A percentile compares a stretch with the other conserved stretches of the same genome.
Conservation (phyloP, 1,140 invertebrate species). For the Andricus grossulariae region DNA sequence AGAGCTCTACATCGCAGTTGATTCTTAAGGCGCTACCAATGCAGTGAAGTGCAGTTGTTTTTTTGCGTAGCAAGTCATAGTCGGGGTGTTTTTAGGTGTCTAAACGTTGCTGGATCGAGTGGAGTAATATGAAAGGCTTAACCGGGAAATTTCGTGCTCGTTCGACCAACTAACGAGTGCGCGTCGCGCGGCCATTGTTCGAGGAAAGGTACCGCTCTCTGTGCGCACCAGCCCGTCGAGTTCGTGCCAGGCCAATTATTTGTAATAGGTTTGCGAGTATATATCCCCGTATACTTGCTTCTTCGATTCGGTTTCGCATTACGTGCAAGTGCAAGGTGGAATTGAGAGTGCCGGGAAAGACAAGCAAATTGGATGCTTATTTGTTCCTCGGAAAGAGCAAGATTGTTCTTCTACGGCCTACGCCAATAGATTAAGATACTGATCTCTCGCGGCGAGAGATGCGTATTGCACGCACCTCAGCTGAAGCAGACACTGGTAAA, state of each 20-base stretch:
- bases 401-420: neutral
- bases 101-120: conserved; percentile 23
- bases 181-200: conserved; percentile 51
- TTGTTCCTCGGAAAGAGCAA: neutral
- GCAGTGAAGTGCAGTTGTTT: conserved; percentile 4
- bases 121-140: conserved; percentile 41
- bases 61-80: neutral
- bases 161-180: conserved; percentile 42
- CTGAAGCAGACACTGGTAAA: neutral
- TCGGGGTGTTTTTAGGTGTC: conserved; percentile 1
- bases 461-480: neutral
- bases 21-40: neutral
- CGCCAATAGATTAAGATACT: neutral
- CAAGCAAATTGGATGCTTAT: neutral
- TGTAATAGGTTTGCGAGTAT: conserved; percentile 30
- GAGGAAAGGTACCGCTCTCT: conserved; percentile 32
- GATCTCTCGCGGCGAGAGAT: neutral
- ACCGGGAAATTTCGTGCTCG: conserved; percentile 44
- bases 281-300: neutral
- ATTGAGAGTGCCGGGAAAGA: conserved; percentile 40
- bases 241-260: conserved; percentile 8
- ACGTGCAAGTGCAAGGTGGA: conserved; percentile 31
- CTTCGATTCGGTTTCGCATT: neutral
- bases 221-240: conserved; percentile 34
- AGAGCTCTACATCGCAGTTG: neutral